Evolutionary conservation across 2,888 invertebrate species (phyloP), one percentile per base, ranked within the genome.

Genomic region (Pandemis cinnamomeana): DNA sequence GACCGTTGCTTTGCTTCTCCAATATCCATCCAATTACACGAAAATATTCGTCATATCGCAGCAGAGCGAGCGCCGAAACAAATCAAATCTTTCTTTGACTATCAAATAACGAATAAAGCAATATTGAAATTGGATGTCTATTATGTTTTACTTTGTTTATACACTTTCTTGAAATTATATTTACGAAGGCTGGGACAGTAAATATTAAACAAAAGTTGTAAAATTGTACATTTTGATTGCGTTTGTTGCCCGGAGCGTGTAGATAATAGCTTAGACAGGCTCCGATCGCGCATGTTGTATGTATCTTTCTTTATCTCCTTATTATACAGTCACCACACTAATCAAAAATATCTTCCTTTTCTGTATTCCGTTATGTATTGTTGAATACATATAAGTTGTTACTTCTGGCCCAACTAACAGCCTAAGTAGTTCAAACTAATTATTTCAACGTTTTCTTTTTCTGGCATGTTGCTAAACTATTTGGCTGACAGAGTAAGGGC

Each of bases 41-140:
- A 68, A 72, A 53, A 67, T 62, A 67, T 68, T 68, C 58, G 55
- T 63, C 67, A 63, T 68, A 36, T 61, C 46, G 55, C 41, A 13
- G 55, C 46, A 15, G 20, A 41, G 55, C 72, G 7, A 41, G 55
- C 72, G 51, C 15, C 10, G 41, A 72, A 72, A 72, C 63, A 68
- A 68, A 72, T 72, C 20, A 55, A n/a, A n/a, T 46, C 55, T 63
- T 63, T 55, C 67, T 72, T 63, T 68, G 67, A 62, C 46, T 63
- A 72, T 72, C 72, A 68, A 72, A 72, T 68, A 63, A 63, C 63
- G 46, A 68, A 64, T 36, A 46, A 27, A 51, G 67, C 36, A 63
- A 53, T 55, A 68, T 72, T 58, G 55, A 72, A 72, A 68, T 68
- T 55, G 63, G 15, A 63, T 67, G 41, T 44, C 63, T 20, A 48